Evolutionary conservation across 2,888 invertebrate species (phyloP), one percentile per base, ranked within the genome.

Genomic region (Homarus gammarus): DNA sequence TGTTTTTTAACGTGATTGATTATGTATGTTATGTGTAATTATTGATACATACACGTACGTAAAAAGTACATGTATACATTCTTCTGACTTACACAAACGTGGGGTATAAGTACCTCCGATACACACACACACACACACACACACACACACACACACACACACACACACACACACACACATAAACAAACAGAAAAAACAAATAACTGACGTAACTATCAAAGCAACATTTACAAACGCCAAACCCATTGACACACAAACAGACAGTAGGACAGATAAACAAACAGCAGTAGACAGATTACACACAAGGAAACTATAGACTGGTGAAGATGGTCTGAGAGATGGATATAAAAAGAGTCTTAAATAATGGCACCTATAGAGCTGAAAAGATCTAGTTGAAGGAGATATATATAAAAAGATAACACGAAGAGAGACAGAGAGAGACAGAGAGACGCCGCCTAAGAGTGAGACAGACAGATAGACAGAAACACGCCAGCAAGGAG

Each of bases 381-480:
- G 6, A 72, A 12, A 0, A 49, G 10, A 22, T 56, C 15, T 3
- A 56, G 18, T 44, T 18, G 8, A 12, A 15, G 27, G 2, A n/a
- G 36, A 44, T 3, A 27, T 56, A 27, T 56, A 33, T 0, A 31
- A 36, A 68, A n/a, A 44, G 22, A 68, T 27, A 56, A 10, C 27
- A 82, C n/a, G 40, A 38, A 61, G 40, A 64, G 51, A 22, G 22
- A 49, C 44, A 49, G 49, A 61, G 49, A 70, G 82, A 15, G 8
- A 31, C 38, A 49, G 12, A 72, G 51, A 38, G 36, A 61, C 36
- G 38, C 38, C 5, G 36, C n/a, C 36, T 22, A 38, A 38, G 56
- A 38, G 82, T 51, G 10, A 33, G 61, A 61, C 79, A 61, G 56
- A 61, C 79, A 61, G 56, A n/a, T 18, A 36, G 38, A 61, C 56